phyloP scores from a whole-genome alignment of 1,140 invertebrate genomes.

The Drosophila prosaltans region DNA sequence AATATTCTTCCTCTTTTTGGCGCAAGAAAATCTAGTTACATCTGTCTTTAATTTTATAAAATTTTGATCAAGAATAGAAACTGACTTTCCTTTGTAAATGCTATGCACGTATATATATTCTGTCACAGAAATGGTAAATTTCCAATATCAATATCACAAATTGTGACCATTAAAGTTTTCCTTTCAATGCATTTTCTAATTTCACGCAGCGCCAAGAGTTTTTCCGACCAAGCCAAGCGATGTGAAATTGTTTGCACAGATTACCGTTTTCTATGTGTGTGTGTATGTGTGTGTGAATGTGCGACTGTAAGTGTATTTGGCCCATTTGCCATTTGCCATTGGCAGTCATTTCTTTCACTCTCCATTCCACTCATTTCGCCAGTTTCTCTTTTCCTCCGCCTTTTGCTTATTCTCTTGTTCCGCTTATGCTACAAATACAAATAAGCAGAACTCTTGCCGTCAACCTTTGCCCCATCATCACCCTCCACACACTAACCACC shows the following conservation, averaged over 20 bases:
- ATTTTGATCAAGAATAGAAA: too few relatives aligned
- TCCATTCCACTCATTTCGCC: not conserved
- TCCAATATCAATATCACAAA: conserved; percentile 4
- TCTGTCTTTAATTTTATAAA: too few relatives aligned
- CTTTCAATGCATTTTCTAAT: conserved; percentile 12
- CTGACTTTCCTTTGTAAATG: too few relatives aligned
- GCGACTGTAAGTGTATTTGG: conserved; percentile 37
- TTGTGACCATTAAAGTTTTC: conserved; percentile 10
- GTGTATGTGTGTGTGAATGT: conserved; percentile 18
- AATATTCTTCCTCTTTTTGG: too few relatives aligned
- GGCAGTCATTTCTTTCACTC: conserved; percentile 35
- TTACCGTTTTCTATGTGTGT: conserved; percentile 30
- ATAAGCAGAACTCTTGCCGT: conserved; percentile 34
- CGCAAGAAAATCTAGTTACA: too few relatives aligned
- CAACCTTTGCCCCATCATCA: not conserved
- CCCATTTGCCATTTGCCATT: conserved; percentile 47
- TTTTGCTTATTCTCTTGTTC: conserved; percentile 19
- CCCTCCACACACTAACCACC: not conserved
- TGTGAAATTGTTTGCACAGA: conserved; percentile 68
- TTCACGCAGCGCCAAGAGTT: conserved; percentile 22
- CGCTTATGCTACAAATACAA: conserved; percentile 64
- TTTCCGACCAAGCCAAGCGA: conserved; percentile 34
- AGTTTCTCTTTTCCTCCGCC: not conserved
- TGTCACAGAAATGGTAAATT: not conserved
- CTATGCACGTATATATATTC: not conserved